Percentiles rank a stretch among this genome's conserved stretches.
Conservation (phyloP, 2,888 invertebrate species). For the Drosophila putrida region DNA sequence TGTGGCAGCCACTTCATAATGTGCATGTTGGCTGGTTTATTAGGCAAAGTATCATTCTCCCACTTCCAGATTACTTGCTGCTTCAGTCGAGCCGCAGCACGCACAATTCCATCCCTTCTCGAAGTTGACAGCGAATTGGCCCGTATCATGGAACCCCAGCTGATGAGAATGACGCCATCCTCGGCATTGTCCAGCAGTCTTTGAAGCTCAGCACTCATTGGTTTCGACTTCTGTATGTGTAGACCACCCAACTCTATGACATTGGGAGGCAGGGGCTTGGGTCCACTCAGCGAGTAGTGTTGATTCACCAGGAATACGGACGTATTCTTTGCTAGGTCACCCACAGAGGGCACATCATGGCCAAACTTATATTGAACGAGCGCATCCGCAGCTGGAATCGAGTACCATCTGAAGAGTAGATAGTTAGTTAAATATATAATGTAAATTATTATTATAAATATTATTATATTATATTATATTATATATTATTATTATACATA, state of each 20-base stretch:
- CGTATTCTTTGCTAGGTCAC: conserved; percentile 85
- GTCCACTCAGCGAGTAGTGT: conserved; percentile 86
- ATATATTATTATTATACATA: too few species aligned
- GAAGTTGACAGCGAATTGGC: conserved; percentile 87
- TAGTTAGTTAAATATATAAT: too few species aligned
- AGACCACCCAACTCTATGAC: conserved; percentile 87
- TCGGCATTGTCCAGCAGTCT: conserved; percentile 88
- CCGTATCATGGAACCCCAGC: conserved; percentile 90
- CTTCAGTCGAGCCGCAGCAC: conserved; percentile 87
- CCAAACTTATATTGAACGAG: conserved; percentile 80
- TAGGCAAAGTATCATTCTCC: conserved; percentile 88
- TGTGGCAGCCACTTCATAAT: conserved; percentile 90
- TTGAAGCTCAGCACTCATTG: conserved; percentile 86
- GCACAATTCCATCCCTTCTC: conserved; percentile 87
- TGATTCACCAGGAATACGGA: conserved; percentile 86
- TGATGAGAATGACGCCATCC: conserved; percentile 89
- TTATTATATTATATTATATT: too few species aligned
- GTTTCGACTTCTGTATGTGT: conserved; percentile 85
- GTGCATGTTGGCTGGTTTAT: conserved; percentile 88
- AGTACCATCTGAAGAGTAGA: conserved; percentile 43
- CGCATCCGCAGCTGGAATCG: conserved; percentile 71
- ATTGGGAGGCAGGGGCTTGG: conserved; percentile 85
- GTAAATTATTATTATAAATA: too few species aligned
- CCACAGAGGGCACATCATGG: conserved; percentile 85
- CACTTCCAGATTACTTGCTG: conserved; percentile 90